Percentiles rank a stretch among this genome's conserved stretches.
These are phyloP conservation scores for Mesaphorura yosii DNA, from an alignment of 1,140 invertebrate species.

Conservation along the genomic window DNA sequence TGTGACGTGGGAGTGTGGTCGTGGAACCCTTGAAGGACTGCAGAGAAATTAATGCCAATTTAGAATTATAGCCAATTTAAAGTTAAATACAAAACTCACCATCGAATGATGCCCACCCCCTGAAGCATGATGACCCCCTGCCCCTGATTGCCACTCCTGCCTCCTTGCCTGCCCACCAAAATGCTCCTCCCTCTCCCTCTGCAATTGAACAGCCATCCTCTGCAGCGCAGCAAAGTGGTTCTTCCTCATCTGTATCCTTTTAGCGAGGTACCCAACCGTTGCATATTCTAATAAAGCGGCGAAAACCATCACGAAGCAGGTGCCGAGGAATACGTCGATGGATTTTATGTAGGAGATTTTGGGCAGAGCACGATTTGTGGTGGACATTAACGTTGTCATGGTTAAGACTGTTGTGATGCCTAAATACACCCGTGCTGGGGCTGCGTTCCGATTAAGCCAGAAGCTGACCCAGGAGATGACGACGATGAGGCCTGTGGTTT, in stretches of 20 bases:
- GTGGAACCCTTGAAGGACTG: no score
- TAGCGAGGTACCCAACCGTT: conserved; percentile 87
- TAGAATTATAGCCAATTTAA: no score
- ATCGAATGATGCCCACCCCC: no score
- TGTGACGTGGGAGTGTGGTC: no score
- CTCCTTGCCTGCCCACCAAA: not conserved
- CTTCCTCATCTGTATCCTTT: conserved; percentile 87
- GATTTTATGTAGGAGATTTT: conserved; percentile 98
- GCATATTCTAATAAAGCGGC: conserved; percentile 63
- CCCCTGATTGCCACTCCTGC: no score
- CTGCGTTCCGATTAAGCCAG: conserved; percentile 88
- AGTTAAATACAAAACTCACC: no score
- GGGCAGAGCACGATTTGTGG: conserved; percentile 90
- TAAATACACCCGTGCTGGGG: conserved; percentile 87
- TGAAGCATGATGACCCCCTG: no score
- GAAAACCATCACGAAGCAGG: conserved; percentile 96
- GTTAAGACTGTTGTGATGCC: conserved; percentile 95
- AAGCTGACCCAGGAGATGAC: conserved; percentile 98
- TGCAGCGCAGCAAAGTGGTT: conserved; percentile 73
- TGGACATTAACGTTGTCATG: conserved; percentile 97
- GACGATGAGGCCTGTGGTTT: conserved; percentile 71
- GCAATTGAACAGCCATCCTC: conserved; percentile 79
- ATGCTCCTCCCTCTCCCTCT: conserved; percentile 34
- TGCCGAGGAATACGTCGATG: conserved; percentile 94
- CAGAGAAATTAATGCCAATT: no score